Evolutionary conservation across 2,888 invertebrate species (phyloP).

Genomic region (Lasiommata megera): DNA sequence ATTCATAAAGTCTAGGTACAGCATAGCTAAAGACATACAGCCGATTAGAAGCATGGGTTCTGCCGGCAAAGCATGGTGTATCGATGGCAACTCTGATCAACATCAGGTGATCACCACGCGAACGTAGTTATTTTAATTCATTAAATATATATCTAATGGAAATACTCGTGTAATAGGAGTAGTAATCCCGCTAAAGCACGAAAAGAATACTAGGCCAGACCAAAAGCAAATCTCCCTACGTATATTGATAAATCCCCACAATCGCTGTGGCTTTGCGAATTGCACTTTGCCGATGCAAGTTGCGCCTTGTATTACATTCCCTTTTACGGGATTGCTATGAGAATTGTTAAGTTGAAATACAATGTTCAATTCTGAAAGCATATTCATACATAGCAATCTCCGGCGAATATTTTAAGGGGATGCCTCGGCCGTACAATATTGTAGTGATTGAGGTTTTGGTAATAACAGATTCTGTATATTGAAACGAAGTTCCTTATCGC

Average conservation of each 20-base stretch:
- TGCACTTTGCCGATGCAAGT: constrained; percentile 55
- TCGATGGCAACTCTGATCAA: too few species aligned
- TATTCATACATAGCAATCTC: background rate
- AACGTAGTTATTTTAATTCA: too few species aligned
- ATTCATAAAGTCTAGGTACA: too few species aligned
- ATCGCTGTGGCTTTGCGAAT: constrained; percentile 67
- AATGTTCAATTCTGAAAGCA: background rate
- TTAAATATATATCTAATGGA: background rate
- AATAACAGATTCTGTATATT: too few species aligned
- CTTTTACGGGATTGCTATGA: constrained; percentile 48
- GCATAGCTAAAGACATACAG: too few species aligned
- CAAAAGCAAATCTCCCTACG: constrained; percentile 51
- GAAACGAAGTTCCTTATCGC: too few species aligned
- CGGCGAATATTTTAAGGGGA: background rate
- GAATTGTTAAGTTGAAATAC: constrained; percentile 2
- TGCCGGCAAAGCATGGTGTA: too few species aligned
- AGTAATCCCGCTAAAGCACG: constrained; percentile 40
- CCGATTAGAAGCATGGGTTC: too few species aligned
- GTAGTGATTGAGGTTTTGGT: too few species aligned
- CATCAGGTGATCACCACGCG: too few species aligned
- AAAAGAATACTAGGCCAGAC: constrained; percentile 41
- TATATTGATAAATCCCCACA: constrained; percentile 71
- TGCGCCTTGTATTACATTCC: constrained; percentile 60
- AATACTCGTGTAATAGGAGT: background rate
- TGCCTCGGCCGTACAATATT: too few species aligned